phyloP scores from a whole-genome alignment of 2,797 vertebrate species.

The Megaceryle alcyon region DNA sequence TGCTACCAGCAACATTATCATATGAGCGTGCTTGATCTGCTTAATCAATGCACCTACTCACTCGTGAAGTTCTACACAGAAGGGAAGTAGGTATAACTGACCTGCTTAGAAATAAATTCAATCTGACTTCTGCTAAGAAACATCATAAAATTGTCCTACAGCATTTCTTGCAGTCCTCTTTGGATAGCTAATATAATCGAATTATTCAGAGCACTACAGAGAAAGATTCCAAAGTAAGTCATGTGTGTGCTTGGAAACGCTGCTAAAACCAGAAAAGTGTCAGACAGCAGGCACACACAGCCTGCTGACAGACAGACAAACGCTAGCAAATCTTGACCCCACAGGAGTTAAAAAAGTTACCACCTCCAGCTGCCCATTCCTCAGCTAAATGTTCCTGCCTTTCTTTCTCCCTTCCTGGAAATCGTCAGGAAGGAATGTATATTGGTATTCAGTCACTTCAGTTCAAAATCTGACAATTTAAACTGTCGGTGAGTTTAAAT shows the following conservation, averaged over 20 bases:
- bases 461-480: neutral
- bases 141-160: neutral
- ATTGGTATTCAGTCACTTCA: neutral
- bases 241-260: neutral
- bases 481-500: neutral
- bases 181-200: neutral
- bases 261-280: constrained; percentile 27
- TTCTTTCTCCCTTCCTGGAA: neutral
- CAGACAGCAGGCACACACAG: neutral
- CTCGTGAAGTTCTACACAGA: neutral
- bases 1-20: neutral
- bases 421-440: neutral
- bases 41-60: neutral
- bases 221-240: neutral
- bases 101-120: neutral
- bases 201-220: neutral
- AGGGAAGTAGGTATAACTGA: neutral
- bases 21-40: neutral
- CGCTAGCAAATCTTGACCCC: neutral
- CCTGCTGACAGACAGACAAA: constrained; percentile 35
- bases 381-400: neutral
- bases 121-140: neutral
- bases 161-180: neutral
- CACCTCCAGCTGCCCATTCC: constrained; percentile 38
- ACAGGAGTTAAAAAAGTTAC: neutral